Percentiles rank a stretch among this genome's conserved stretches.
These are phyloP conservation scores for Prosopocoilus inquinatus DNA, from an alignment of 2,888 invertebrate genomes.

Conservation along the genomic window DNA sequence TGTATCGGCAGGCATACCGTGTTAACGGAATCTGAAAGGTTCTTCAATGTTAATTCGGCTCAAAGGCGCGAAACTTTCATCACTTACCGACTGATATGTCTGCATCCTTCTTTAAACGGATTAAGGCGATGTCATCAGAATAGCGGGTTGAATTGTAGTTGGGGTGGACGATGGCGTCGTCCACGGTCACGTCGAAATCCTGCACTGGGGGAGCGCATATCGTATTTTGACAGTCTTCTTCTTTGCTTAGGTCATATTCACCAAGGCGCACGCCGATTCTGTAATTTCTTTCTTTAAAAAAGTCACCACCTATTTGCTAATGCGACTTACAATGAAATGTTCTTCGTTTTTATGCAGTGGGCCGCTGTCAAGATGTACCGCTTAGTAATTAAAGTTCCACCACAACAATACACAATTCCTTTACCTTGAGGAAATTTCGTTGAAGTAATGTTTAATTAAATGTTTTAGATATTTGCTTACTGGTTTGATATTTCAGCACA, in stretches of 20 bases:
- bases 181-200: conserved; percentile 52
- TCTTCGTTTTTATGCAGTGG: conserved; percentile 55
- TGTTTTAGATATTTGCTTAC: conserved; percentile 13
- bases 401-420: conserved; percentile 44
- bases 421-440: conserved; percentile 28
- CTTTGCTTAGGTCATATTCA: conserved; percentile 54
- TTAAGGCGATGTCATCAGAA: conserved; percentile 48
- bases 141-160: conserved; percentile 36
- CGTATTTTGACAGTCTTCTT: conserved; percentile 51
- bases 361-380: conserved; percentile 55
- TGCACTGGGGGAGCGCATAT: conserved; percentile 51
- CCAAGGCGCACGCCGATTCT: conserved; percentile 61
- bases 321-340: conserved; percentile 11
- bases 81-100: conserved; percentile 6
- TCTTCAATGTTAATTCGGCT: neutral
- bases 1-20: conserved; percentile 7
- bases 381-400: conserved; percentile 51
- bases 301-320: neutral
- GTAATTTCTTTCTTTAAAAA: conserved; percentile 19
- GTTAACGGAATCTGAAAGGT: conserved; percentile 6
- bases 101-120: conserved; percentile 38
- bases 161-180: conserved; percentile 50
- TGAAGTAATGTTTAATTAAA: neutral
- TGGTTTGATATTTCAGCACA: conserved; percentile 58
- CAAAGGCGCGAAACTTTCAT: too few species aligned